phyloP scores from a whole-genome alignment of 2,797 vertebrate genomes.

The Pteronotus mesoamericanus region DNA sequence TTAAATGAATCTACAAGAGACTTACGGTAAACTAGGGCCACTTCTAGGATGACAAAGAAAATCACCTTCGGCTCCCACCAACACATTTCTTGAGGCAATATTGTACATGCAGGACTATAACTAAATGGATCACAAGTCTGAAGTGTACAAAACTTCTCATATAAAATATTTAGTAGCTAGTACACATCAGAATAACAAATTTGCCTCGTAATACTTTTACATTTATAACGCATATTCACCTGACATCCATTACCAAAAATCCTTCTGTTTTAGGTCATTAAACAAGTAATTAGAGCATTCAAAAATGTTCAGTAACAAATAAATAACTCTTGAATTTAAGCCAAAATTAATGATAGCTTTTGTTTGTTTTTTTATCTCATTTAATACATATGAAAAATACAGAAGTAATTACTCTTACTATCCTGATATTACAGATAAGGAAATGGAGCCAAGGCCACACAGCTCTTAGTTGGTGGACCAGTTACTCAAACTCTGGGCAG shows the following conservation, averaged over 20 bases:
- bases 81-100: background rate
- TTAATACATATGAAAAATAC: background rate
- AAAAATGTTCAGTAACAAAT: background rate
- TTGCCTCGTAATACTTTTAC: background rate
- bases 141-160: background rate
- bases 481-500: background rate
- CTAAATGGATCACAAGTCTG: background rate
- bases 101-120: background rate
- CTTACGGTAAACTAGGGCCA: background rate
- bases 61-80: background rate
- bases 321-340: background rate
- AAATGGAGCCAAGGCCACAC: background rate
- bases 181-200: background rate
- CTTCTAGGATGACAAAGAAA: background rate
- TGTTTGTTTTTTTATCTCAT: background rate
- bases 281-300: background rate
- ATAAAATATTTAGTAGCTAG: background rate
- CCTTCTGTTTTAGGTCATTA: background rate
- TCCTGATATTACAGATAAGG: background rate
- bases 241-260: background rate
- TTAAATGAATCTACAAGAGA: background rate
- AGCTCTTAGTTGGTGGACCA: background rate
- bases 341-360: constrained; percentile 5
- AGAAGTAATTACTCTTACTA: background rate
- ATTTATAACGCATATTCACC: background rate